Conservation (phyloP, 1,140 invertebrate genomes). For the Whitmania pigra region DNA sequence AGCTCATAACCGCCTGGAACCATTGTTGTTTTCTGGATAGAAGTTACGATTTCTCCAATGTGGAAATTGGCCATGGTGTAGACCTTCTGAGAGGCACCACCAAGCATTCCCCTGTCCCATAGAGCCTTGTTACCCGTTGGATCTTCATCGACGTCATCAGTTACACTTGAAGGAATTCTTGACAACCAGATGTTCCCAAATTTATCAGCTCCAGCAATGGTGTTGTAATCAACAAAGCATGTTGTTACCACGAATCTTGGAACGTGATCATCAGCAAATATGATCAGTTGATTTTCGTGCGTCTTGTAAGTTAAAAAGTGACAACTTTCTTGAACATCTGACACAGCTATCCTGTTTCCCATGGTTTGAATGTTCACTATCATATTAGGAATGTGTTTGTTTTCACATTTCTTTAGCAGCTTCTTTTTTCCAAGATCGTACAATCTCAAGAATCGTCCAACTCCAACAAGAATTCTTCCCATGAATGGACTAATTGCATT, state of each 20-base stretch:
- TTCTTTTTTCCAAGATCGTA: constrained; percentile 97
- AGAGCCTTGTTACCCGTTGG: constrained; percentile 94
- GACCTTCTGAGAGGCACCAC: constrained; percentile 88
- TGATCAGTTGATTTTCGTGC: constrained; percentile 89
- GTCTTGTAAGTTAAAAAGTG: constrained; percentile 90
- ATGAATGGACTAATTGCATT: constrained; percentile 53
- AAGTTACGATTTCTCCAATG: constrained; percentile 71
- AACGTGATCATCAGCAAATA: constrained; percentile 95
- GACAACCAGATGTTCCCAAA: constrained; percentile 64
- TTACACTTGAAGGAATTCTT: constrained; percentile 70
- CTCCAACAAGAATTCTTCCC: constrained; percentile 76
- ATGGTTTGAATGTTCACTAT: constrained; percentile 84
- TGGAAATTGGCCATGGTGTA: constrained; percentile 84
- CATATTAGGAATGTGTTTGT: constrained; percentile 91
- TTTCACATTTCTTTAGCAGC: constrained; percentile 91
- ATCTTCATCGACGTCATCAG: constrained; percentile 96
- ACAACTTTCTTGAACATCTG: constrained; percentile 92
- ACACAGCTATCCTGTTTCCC: constrained; percentile 82
- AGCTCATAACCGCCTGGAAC: constrained; percentile 94
- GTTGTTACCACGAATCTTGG: constrained; percentile 88
- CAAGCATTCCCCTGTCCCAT: constrained; percentile 90
- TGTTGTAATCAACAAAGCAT: constrained; percentile 85
- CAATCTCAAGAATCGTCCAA: constrained; percentile 76
- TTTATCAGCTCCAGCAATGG: constrained; percentile 88
- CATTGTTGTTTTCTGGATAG: constrained; percentile 72